Conservation (phyloP, 2,888 invertebrate species). For the Sarcophaga caerulescens region DNA sequence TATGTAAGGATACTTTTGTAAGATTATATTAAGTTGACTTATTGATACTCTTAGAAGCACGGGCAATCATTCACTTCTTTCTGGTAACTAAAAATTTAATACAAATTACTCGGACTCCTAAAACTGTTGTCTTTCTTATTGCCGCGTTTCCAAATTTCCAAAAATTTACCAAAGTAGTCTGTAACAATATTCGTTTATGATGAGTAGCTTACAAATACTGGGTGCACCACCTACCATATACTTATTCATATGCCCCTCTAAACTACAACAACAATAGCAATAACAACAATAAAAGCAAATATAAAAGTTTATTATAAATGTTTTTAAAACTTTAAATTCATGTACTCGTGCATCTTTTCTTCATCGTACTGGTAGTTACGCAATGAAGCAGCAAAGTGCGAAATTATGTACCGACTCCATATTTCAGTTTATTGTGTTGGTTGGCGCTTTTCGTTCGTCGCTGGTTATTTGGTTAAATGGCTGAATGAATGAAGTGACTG, state of each 20-base stretch:
- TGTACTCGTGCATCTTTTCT: not conserved
- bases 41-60: too few relatives aligned
- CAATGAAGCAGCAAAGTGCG: slow-evolving; percentile 64
- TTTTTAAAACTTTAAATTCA: slow-evolving; percentile 44
- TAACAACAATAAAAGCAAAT: slow-evolving; percentile 22
- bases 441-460: slow-evolving; percentile 14
- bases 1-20: too few relatives aligned
- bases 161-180: too few relatives aligned
- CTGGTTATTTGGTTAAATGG: slow-evolving; percentile 28
- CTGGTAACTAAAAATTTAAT: too few relatives aligned
- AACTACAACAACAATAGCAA: not conserved
- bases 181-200: too few relatives aligned
- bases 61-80: too few relatives aligned
- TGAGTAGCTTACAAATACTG: too few relatives aligned
- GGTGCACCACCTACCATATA: too few relatives aligned
- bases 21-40: too few relatives aligned
- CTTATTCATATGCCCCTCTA: not conserved
- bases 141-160: too few relatives aligned
- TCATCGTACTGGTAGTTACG: slow-evolving; percentile 22
- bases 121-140: too few relatives aligned
- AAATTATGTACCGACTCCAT: slow-evolving; percentile 66
- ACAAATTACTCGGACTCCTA: too few relatives aligned
- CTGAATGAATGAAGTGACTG: not conserved
- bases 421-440: slow-evolving; percentile 50
- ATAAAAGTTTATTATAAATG: slow-evolving; percentile 48